A percentile compares a stretch with the other conserved stretches of the same genome.
Evolutionary conservation across 2,888 invertebrate species (phyloP).

Genomic region (Axea sp.): DNA sequence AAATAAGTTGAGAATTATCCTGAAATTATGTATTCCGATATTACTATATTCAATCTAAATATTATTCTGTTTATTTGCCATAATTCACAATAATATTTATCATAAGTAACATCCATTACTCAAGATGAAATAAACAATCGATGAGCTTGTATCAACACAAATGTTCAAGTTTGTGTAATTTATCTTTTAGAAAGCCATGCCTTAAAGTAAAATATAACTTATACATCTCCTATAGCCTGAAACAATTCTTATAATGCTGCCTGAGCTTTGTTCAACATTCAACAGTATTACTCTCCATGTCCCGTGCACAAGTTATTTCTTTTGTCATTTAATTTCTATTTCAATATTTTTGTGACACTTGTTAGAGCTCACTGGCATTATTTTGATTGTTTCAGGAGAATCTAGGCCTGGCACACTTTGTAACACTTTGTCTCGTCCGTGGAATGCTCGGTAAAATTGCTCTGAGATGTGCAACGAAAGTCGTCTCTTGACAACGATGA

Average conservation of each 20-base stretch:
- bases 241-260: slow-evolving; percentile 79
- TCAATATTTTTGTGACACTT: slow-evolving; percentile 32
- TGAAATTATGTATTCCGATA: no score
- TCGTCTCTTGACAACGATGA: slow-evolving; percentile 9
- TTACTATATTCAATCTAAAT: no score
- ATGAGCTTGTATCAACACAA: no score
- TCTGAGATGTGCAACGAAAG: slow-evolving; percentile 14
- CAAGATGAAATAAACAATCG: no score
- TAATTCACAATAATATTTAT: no score
- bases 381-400: slow-evolving; percentile 83
- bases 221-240: slow-evolving; percentile 73
- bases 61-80: no score
- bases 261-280: slow-evolving; percentile 75
- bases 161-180: not conserved
- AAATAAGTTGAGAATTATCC: no score
- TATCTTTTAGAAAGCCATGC: slow-evolving; percentile 8
- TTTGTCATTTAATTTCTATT: slow-evolving; percentile 44
- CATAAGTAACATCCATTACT: no score
- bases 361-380: slow-evolving; percentile 77
- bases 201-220: slow-evolving; percentile 51
- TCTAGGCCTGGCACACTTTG: slow-evolving; percentile 70
- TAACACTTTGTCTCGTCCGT: slow-evolving; percentile 24
- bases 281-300: slow-evolving; percentile 59
- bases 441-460: slow-evolving; percentile 20
- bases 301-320: slow-evolving; percentile 57